phyloP scores from a whole-genome alignment of 2,888 invertebrate species.

The Dicranocentrus wangi region DNA sequence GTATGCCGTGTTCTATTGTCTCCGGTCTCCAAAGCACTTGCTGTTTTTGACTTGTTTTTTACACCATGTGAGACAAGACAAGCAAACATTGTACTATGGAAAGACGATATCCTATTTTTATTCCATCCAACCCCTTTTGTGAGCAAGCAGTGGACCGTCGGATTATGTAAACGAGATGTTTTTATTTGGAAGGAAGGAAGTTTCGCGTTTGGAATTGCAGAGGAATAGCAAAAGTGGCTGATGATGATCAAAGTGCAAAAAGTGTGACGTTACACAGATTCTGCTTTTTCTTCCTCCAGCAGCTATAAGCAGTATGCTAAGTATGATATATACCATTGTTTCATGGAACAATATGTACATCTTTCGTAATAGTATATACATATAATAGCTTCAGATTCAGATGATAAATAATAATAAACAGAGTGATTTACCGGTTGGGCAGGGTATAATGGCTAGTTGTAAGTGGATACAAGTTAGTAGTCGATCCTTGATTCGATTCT shows the following conservation, averaged over 20 bases:
- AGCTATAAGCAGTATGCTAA: not conserved
- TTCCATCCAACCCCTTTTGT: slow-evolving; percentile 12
- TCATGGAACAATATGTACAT: no score
- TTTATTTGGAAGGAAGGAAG: not conserved
- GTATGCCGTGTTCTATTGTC: not conserved
- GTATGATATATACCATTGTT: no score
- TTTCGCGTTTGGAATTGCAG: not conserved
- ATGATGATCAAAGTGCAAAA: slow-evolving; percentile 40
- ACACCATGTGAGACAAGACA: no score
- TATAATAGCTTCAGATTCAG: no score
- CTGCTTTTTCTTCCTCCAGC: not conserved
- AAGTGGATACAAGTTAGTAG: not conserved
- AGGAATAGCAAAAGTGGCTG: no score
- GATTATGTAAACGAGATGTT: not conserved
- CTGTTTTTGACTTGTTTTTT: not conserved
- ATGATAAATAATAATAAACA: no score
- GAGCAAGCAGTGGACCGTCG: slow-evolving; percentile 7
- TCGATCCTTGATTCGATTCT: not conserved
- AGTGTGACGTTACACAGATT: slow-evolving; percentile 25
- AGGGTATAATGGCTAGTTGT: not conserved
- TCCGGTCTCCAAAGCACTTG: not conserved
- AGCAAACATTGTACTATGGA: slow-evolving; percentile 3
- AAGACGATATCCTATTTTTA: slow-evolving; percentile 33
- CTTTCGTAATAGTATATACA: no score
- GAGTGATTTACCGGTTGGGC: not conserved